A percentile compares a stretch with the other conserved stretches of the same genome.
Evolutionary conservation across 2,888 invertebrate species (phyloP).

Genomic region (Nephrotoma guestfalica): DNA sequence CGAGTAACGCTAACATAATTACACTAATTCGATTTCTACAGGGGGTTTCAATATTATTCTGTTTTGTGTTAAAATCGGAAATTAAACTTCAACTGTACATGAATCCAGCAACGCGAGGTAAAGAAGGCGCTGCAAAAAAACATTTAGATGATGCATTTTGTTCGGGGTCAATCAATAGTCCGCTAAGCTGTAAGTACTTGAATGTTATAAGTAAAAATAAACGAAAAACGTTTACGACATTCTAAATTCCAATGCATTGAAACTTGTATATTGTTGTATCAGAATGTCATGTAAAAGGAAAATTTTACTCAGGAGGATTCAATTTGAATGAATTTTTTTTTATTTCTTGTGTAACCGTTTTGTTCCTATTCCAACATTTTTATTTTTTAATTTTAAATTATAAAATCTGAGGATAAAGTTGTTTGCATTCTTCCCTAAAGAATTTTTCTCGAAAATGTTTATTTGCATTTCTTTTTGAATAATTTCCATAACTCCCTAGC

Average conservation of each 20-base stretch:
- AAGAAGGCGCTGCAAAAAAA: constrained; percentile 20
- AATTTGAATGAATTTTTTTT: neutral
- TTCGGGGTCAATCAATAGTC: constrained; percentile 29
- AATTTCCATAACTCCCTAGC: neutral
- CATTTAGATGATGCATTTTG: constrained; percentile 31
- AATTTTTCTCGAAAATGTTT: neutral
- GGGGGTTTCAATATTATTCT: constrained; percentile 29
- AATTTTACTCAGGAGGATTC: neutral
- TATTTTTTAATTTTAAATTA: constrained; percentile 6
- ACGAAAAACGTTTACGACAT: neutral
- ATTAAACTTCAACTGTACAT: constrained; percentile 20
- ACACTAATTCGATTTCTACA: constrained; percentile 14
- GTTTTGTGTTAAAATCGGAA: constrained; percentile 31
- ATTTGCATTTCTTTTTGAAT: neutral
- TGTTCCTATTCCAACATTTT: neutral
- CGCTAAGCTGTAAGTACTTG: constrained; percentile 28
- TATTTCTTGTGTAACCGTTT: neutral
- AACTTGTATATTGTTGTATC: neutral
- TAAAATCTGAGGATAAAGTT: neutral
- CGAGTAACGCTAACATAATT: neutral
- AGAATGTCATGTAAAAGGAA: neutral
- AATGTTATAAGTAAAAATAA: neutral
- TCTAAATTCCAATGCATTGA: too few species aligned
- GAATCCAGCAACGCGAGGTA: constrained; percentile 20
- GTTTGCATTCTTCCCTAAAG: neutral